Evolutionary conservation across 1,140 invertebrate species (phyloP).

Genomic region (Ptiloglossa arizonensis): DNA sequence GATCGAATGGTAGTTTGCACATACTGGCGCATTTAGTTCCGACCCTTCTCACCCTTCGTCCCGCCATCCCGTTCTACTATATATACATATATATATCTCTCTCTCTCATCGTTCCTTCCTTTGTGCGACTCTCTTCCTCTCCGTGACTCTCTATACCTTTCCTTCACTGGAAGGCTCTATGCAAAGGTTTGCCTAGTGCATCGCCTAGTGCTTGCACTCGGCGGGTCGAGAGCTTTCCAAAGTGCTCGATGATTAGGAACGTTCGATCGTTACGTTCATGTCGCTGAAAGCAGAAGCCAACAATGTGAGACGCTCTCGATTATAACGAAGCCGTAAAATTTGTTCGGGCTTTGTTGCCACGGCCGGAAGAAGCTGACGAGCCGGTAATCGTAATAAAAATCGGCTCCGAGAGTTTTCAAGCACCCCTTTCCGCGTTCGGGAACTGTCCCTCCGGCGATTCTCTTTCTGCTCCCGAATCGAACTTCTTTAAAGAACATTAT

Average conservation of each 20-base stretch:
- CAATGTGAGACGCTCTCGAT: conserved; percentile 42
- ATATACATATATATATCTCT: no score
- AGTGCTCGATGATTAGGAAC: conserved; percentile 51
- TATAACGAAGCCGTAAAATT: conserved; percentile 53
- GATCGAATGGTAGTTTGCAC: conserved; percentile 47
- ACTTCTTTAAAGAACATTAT: background rate
- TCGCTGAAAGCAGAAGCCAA: conserved; percentile 47
- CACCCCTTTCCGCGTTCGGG: no score
- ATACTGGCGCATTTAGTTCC: conserved; percentile 39
- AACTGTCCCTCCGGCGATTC: background rate
- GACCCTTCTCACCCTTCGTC: conserved; percentile 1
- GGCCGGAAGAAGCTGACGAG: conserved; percentile 10
- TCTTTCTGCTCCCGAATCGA: background rate
- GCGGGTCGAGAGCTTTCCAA: conserved; percentile 33
- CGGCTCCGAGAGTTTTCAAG: background rate
- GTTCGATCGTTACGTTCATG: conserved; percentile 42
- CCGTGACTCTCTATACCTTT: background rate
- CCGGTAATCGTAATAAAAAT: conserved; percentile 20
- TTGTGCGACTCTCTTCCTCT: conserved; percentile 15
- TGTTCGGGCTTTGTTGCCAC: conserved; percentile 21
- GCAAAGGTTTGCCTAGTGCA: conserved; percentile 52
- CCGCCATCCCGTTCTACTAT: no score
- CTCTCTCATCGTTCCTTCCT: conserved; percentile 11
- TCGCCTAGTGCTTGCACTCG: conserved; percentile 48
- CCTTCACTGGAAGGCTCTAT: conserved; percentile 29